Base-by-base conservation (phyloP, 2,888 invertebrate genomes). In the Patella ulyssiponensis region DNA sequence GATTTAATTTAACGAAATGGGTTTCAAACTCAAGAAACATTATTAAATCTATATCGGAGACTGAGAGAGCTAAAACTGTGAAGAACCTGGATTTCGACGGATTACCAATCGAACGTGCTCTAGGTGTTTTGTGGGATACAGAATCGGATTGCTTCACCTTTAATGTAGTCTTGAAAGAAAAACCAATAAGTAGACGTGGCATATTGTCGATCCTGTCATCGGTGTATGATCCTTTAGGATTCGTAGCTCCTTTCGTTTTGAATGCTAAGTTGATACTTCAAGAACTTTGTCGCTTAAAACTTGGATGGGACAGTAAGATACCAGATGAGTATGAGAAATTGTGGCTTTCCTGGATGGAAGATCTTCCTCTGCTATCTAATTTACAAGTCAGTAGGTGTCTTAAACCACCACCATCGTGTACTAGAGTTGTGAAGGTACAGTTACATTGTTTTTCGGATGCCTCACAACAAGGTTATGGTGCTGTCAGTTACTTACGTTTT, bases 1-100 rank as follows among this genome's bases (percentile, higher is more conserved):
- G 80, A 14, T 84, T 78, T 33, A 52, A 75, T 11, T 58, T 85
- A 1, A 72, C 78, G 33, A 83, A 85, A 69, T 85, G 83, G 78
- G 12, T 84, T 17, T 78, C 77, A 7, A 81, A 81, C 52, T 71
- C 71, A 44, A 74, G 74, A 33, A 72, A 81, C 44, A 81, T 85
- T 2, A 78, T 86, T 71, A 33, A 71, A 17, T 69, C 78, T 3
- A 79, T 85, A 54, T 80, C 83, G 4, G n/a, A 7, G 12, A 27
- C 53, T 27, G 80, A 84, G 1, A 74, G 82, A 70, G 79, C 77
- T 4, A 77, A 71, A 58, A 58, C 9, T 58, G n/a, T 58, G 58
- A 58, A 58, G 58, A 58, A 58, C 20, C 20, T 58, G 58, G 20
- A 58, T 14, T 58, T 58, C 20, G 58, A 58, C 20, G 58, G 20